Evolutionary conservation across 2,888 invertebrate genomes (phyloP), one percentile per base, ranked within the genome.

Genomic region (Argyresthia albistria): DNA sequence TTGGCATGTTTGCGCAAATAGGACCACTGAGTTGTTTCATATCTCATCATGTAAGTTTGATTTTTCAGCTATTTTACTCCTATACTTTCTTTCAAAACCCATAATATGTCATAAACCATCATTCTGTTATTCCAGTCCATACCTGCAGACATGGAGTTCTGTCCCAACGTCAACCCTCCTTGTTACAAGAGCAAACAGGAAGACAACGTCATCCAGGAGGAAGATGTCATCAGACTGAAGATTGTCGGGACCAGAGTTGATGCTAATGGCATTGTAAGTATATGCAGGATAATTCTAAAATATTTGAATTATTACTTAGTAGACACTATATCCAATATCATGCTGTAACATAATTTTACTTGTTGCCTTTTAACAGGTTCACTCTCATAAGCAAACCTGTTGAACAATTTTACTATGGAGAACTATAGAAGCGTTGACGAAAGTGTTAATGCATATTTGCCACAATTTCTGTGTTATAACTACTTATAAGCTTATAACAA

Each of bases 181-280:
- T 99, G 99, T 75, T 99, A 99, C 76, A 99, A 98, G 86, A 97
- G 97, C 15, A 97, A 97, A 87, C 97, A 98, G 80, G 98, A 99
- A 90, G 98, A 98, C 80, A 94, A 97, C 55, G 96, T 98, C 6
- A 99, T 99, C 65, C 96, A 97, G 70, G 96, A 96, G 56, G 98
- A 98, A 79, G 98, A 98, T 81, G 98, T 98, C 78, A 98, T 99
- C 66, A 90, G 99, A 76, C 87, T 99, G 55, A 99, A 99, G 89
- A 97, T 99, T 70, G 99, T 99, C 36, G 99, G 99, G 53, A 99
- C 98, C 0, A 91, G 99, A 73, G 98, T 99, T 0, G 99, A 99
- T 83, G 99, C 99, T 4, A 96, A 96, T 53, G 99, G 99, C 78
- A 99, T 99, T 84, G 97, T 97, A 89, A 93, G 95, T 91, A 56